phyloP scores from a whole-genome alignment of 2,797 vertebrate genomes.

The Distichodus sexfasciatus region DNA sequence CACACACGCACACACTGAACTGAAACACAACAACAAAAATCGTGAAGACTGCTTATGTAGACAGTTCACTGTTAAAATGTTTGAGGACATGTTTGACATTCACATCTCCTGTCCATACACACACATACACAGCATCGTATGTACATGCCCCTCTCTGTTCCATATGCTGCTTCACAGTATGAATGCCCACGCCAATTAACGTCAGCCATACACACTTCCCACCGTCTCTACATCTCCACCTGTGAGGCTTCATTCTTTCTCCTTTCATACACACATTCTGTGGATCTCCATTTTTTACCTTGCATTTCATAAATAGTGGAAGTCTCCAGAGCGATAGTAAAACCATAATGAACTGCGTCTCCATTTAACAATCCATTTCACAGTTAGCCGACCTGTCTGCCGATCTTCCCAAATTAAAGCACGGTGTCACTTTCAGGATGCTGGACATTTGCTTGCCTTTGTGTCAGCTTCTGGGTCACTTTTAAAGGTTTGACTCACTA shows the following conservation, averaged over 20 bases:
- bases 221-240: background rate
- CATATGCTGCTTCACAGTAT: constrained; percentile 33
- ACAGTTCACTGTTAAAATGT: background rate
- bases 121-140: constrained; percentile 15
- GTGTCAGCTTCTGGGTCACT: background rate
- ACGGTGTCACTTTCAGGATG: too few relatives aligned
- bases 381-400: too few relatives aligned
- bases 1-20: background rate
- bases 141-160: constrained; percentile 26
- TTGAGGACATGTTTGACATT: background rate
- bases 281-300: too few relatives aligned
- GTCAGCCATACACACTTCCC: constrained; percentile 8
- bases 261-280: background rate
- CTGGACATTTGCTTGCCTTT: too few relatives aligned
- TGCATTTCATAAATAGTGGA: too few relatives aligned
- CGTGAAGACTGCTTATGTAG: too few relatives aligned
- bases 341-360: too few relatives aligned
- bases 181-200: constrained; percentile 15
- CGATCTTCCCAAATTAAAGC: too few relatives aligned
- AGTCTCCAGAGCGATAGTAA: too few relatives aligned
- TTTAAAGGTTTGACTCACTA: background rate
- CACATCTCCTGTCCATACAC: background rate
- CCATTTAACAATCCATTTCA: too few relatives aligned
- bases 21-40: background rate
- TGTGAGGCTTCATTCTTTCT: background rate